Evolutionary conservation across 2,797 vertebrate species (phyloP).

Genomic region (Sebastes kiyomatsui): DNA sequence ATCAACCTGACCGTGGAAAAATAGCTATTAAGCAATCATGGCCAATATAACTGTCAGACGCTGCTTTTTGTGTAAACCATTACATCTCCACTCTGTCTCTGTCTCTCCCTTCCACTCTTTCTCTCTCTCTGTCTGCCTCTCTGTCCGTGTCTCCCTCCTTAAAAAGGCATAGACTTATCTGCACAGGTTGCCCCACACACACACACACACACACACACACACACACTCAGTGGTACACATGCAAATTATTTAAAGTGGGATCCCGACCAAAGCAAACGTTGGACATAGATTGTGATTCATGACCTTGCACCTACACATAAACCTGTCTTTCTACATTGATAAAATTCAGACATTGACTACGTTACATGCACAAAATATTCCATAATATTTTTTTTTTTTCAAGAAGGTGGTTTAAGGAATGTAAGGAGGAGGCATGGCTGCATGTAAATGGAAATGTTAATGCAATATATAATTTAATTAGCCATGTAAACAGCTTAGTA

Average conservation of each 20-base stretch:
- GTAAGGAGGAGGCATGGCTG: too few relatives aligned
- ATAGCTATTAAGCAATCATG: slow-evolving; percentile 39
- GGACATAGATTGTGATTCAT: neutral
- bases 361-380: too few relatives aligned
- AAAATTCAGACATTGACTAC: neutral
- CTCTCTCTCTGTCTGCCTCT: neutral
- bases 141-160: slow-evolving; percentile 40
- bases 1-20: slow-evolving; percentile 43
- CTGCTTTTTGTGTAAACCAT: slow-evolving; percentile 50
- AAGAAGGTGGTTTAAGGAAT: too few relatives aligned
- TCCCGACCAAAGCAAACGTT: neutral
- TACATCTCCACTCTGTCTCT: slow-evolving; percentile 35
- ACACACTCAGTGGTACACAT: neutral
- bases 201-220: neutral
- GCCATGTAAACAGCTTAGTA: too few relatives aligned
- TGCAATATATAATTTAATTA: too few relatives aligned
- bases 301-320: neutral
- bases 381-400: too few relatives aligned
- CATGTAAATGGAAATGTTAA: too few relatives aligned
- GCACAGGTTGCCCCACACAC: slow-evolving; percentile 10
- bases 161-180: slow-evolving; percentile 65
- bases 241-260: slow-evolving; percentile 21
- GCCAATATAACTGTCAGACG: slow-evolving; percentile 56
- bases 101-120: neutral
- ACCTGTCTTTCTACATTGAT: neutral